Conservation (phyloP, 2,797 vertebrate genomes). For the Otolemur crassicaudatus region DNA sequence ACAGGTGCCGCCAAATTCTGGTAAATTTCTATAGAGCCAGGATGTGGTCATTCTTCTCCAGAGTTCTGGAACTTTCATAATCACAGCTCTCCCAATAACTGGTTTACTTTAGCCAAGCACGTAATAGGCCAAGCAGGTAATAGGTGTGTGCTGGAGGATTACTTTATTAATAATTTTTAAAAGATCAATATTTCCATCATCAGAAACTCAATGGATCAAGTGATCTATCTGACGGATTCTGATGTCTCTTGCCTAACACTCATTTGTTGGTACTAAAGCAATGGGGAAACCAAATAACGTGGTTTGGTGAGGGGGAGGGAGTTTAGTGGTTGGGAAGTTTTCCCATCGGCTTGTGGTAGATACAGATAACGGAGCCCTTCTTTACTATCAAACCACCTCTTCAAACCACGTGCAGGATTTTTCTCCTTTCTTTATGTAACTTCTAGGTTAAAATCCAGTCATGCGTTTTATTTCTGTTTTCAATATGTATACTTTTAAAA, state of each 20-base stretch:
- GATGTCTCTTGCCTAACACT: neutral
- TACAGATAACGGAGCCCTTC: neutral
- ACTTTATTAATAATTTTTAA: constrained; percentile 18
- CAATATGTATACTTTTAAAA: neutral
- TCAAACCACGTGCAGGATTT: neutral
- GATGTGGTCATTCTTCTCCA: neutral
- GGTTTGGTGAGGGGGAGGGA: neutral
- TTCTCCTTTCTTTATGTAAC: neutral
- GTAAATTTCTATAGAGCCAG: neutral
- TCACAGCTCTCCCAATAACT: constrained; percentile 7
- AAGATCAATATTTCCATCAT: neutral
- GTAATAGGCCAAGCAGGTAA: neutral
- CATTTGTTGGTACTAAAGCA: neutral
- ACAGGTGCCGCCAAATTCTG: neutral
- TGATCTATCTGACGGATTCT: neutral
- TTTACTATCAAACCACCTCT: neutral
- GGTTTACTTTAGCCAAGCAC: neutral
- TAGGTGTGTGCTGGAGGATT: neutral
- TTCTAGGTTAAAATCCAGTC: neutral
- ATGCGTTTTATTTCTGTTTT: constrained; percentile 3
- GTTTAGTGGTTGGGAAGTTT: neutral
- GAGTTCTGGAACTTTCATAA: constrained; percentile 32
- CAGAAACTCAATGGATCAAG: neutral
- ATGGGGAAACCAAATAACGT: neutral
- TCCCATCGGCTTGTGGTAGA: neutral